phyloP scores from a whole-genome alignment of 1,140 invertebrate genomes.

The Cotesia typhae region DNA sequence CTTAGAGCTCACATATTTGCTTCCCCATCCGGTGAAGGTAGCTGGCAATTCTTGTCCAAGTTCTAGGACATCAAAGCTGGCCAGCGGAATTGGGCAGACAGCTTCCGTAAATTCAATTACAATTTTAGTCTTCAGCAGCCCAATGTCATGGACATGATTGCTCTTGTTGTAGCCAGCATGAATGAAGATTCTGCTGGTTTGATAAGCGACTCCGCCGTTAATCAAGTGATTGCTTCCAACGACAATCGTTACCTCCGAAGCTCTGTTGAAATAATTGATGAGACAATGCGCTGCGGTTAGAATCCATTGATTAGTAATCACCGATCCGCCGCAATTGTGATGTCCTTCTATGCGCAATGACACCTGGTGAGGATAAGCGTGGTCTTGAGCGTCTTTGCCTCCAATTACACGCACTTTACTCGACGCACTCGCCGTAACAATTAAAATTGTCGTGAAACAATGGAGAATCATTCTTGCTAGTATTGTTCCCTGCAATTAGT shows the following conservation, averaged over 20 bases:
- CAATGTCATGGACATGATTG: conserved; percentile 58
- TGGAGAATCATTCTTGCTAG: background rate
- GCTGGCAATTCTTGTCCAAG: conserved; percentile 38
- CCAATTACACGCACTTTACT: conserved; percentile 51
- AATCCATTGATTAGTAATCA: conserved; percentile 59
- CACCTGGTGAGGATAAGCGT: conserved; percentile 53
- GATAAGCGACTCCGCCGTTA: conserved; percentile 49
- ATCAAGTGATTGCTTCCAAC: conserved; percentile 53
- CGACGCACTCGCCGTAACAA: background rate
- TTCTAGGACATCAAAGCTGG: conserved; percentile 44
- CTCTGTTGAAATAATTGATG: conserved; percentile 47
- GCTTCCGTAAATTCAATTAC: conserved; percentile 43
- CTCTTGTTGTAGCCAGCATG: conserved; percentile 49
- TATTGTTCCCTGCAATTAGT: background rate
- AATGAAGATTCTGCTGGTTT: conserved; percentile 42
- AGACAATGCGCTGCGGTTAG: conserved; percentile 66
- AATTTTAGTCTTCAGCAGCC: conserved; percentile 52
- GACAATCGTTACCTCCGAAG: conserved; percentile 44
- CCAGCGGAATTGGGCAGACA: conserved; percentile 53
- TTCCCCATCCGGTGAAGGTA: conserved; percentile 60
- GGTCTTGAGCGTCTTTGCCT: conserved; percentile 48
- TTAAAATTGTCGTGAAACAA: background rate
- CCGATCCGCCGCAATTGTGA: conserved; percentile 65
- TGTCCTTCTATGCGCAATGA: conserved; percentile 36
- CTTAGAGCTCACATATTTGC: conserved; percentile 20